These are phyloP conservation scores for Centropyge bicolor DNA, from an alignment of 2,797 vertebrate genomes.

Conservation along the genomic window DNA sequence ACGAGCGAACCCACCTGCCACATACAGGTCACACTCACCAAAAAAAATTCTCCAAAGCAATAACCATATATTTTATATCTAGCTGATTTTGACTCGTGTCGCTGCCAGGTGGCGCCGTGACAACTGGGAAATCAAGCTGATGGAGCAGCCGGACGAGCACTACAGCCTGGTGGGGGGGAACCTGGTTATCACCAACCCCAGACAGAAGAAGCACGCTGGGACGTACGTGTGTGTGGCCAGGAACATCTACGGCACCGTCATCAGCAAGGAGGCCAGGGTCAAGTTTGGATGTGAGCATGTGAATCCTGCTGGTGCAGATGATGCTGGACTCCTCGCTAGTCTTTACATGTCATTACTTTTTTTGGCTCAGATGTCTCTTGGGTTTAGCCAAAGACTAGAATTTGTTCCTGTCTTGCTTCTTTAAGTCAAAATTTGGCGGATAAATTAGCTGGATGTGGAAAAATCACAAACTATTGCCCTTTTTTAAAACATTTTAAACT, in stretches of 20 bases:
- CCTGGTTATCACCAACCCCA: constrained; percentile 95
- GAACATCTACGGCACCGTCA: constrained; percentile 93
- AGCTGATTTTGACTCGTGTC: not conserved
- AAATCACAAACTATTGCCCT: no score
- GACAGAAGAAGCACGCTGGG: constrained; percentile 92
- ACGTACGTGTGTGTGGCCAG: constrained; percentile 93
- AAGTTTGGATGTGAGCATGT: constrained; percentile 94
- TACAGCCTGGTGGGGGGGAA: constrained; percentile 97
- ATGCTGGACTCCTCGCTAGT: no score
- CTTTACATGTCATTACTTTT: no score
- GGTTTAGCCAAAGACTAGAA: not conserved
- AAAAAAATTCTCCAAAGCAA: not conserved
- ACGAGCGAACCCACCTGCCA: constrained; percentile 91
- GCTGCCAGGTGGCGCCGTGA: constrained; percentile 93
- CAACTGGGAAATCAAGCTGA: constrained; percentile 94
- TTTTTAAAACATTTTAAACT: no score
- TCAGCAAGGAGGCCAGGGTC: constrained; percentile 95
- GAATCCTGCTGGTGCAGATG: not conserved
- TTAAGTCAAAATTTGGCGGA: not conserved
- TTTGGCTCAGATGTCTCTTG: not conserved
- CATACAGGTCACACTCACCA: constrained; percentile 88
- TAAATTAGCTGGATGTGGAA: not conserved
- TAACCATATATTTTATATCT: no score
- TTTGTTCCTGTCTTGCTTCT: not conserved
- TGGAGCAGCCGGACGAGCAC: constrained; percentile 92